Evolutionary conservation across 2,113 vertebrate species (phyloP), one percentile per base, ranked within the genome.

Genomic region (Psophia crepitans): DNA sequence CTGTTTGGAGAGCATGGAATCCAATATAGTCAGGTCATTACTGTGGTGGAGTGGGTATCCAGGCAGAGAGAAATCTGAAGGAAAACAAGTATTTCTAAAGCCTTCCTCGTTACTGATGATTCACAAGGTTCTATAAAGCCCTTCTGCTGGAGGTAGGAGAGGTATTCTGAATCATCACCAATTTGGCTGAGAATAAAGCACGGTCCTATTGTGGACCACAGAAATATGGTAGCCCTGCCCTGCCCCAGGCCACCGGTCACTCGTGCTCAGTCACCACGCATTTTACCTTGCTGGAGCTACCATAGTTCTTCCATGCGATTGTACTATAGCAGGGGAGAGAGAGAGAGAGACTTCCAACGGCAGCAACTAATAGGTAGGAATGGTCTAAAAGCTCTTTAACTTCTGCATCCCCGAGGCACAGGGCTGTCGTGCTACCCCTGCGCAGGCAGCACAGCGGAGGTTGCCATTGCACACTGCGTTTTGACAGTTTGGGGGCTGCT

Each of bases 1-100:
- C 87, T 81, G 88, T 88, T 94, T 95, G 95, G 78, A 78, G 75
- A 97, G 89, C 90, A 37, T 43, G 66, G 90, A 82, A 90, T 96
- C 79, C 93, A 92, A 90, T 91, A 41, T 5, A 85, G 80, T 63
- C 54, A 51, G 89, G 91, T 64, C 89, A 86, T 86, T 94, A 92
- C 84, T 13, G 82, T 51, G 85, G 51, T 53, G 75, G 86, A 80
- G 54, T 35, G 81, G 60, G 88, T 15, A 65, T 27, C 85, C 87
- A 90, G 82, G 89, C 89, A 93, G 87, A 77, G 71, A 64, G 79
- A 32, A 69, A 26, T 27, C 77, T 43, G 4, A 66, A 63, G 81
- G 41, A 89, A 95, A 89, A 20, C 48, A 65, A 66, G 66, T 37
- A 39, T 91, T 90, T 56, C 43, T 56, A 63, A 71, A 89, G 75